phyloP scores from a whole-genome alignment of 2,888 invertebrate species.

The Agrochola litura region DNA sequence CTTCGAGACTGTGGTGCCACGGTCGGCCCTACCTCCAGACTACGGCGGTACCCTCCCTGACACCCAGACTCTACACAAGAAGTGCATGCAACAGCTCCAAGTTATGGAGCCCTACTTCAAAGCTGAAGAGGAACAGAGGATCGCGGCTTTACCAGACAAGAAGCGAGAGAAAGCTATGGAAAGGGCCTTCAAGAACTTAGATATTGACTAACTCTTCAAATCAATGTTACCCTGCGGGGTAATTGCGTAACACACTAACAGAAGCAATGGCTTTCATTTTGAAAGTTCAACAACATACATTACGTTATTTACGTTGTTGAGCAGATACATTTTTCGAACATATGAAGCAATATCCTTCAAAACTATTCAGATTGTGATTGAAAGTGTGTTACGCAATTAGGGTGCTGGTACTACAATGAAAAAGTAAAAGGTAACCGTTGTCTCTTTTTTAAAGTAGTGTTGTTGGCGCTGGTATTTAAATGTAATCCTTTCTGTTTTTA shows the following conservation, averaged over 20 bases:
- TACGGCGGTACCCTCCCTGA: conserved; percentile 91
- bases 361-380: too few relatives aligned
- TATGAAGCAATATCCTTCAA: too few relatives aligned
- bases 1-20: conserved; percentile 89
- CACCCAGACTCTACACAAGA: conserved; percentile 84
- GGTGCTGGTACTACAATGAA: conserved; percentile 47
- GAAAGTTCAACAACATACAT: too few relatives aligned
- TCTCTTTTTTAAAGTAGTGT: conserved; percentile 36
- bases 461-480: conserved; percentile 33
- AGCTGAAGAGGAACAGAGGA: conserved; percentile 85
- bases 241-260: neutral
- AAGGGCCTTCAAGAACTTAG: conserved; percentile 93
- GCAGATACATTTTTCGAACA: too few relatives aligned
- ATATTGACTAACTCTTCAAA: conserved; percentile 90
- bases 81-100: conserved; percentile 82
- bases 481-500: conserved; percentile 25
- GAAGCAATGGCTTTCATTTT: too few relatives aligned
- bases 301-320: too few relatives aligned
- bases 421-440: conserved; percentile 28
- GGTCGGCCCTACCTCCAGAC: conserved; percentile 90
- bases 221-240: neutral
- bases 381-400: neutral
- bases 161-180: conserved; percentile 91
- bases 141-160: conserved; percentile 83
- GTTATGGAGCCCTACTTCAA: conserved; percentile 82